These are phyloP conservation scores for Halisarca cf. caerulea DNA, from an alignment of 37 sponge, comb jelly and placozoan species.

Conservation along the genomic window DNA sequence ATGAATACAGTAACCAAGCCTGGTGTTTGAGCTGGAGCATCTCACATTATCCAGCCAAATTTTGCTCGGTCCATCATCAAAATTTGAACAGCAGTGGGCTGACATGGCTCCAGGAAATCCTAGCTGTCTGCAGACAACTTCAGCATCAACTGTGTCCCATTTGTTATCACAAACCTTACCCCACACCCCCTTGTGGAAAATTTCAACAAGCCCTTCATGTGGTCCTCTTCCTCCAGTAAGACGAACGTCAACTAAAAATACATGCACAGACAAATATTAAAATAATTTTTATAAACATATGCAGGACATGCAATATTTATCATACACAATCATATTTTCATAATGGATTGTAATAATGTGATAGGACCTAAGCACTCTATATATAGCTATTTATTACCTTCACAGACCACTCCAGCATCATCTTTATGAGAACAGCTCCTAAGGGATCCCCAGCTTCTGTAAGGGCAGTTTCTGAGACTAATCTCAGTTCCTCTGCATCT, in stretches of 20 bases:
- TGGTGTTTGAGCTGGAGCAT: constrained; percentile 17
- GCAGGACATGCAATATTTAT: neutral
- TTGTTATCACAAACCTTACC: constrained; percentile 42
- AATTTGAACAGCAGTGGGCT: neutral
- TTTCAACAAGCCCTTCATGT: constrained; percentile 40
- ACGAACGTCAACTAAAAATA: neutral
- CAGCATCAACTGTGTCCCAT: constrained; percentile 38
- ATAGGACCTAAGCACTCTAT: too few species aligned
- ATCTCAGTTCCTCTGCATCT: constrained; percentile 3
- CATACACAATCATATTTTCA: neutral
- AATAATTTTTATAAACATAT: too few species aligned
- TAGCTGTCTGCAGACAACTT: constrained; percentile 39
- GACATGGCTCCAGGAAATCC: constrained; percentile 22
- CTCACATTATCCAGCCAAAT: constrained; percentile 33
- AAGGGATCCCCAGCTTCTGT: neutral
- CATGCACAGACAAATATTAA: too few species aligned
- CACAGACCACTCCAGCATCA: constrained; percentile 55
- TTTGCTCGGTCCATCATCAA: constrained; percentile 16
- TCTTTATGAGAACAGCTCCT: constrained; percentile 32
- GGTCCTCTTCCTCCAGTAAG: constrained; percentile 3
- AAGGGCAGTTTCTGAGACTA: neutral
- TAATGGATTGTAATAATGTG: neutral
- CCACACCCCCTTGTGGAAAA: constrained; percentile 29
- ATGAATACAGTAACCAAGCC: neutral
- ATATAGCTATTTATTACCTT: too few species aligned